These are phyloP conservation scores for Agriopis leucophaearia DNA, from an alignment of 2,888 invertebrate genomes.

Conservation along the genomic window DNA sequence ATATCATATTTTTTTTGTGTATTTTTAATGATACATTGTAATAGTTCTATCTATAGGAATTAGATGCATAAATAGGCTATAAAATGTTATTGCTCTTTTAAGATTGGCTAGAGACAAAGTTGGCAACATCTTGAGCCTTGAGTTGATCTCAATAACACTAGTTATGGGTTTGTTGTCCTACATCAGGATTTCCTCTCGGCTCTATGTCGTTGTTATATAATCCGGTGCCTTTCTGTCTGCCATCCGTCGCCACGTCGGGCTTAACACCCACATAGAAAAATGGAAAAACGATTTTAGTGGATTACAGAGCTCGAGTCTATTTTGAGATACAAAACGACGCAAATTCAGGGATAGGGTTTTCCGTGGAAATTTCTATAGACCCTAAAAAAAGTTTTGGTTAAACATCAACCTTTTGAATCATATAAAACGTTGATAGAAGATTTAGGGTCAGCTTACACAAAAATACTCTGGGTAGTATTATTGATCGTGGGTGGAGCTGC, in stretches of 20 bases:
- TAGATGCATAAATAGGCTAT: conserved; percentile 26
- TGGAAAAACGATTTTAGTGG: conserved; percentile 17
- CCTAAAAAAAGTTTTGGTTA: neutral
- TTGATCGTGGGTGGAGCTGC: no score
- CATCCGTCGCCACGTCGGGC: conserved; percentile 51
- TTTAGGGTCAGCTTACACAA: neutral
- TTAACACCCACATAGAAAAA: conserved; percentile 45
- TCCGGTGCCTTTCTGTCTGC: conserved; percentile 71
- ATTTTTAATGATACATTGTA: neutral
- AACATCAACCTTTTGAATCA: neutral
- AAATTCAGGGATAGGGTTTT: conserved; percentile 1
- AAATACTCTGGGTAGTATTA: no score
- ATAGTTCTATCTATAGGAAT: conserved; percentile 14
- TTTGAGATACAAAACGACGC: conserved; percentile 14
- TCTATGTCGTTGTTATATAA: conserved; percentile 56
- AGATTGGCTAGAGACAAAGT: conserved; percentile 43
- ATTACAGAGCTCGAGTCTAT: conserved; percentile 23
- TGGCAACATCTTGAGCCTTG: conserved; percentile 47
- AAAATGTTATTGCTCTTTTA: conserved; percentile 36
- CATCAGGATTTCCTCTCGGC: conserved; percentile 54
- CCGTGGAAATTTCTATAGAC: neutral
- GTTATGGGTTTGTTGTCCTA: conserved; percentile 66
- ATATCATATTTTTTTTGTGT: no score
- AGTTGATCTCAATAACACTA: conserved; percentile 50
- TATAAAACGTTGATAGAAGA: neutral